These are phyloP conservation scores for Chloroceryle inda DNA, from an alignment of 2,797 vertebrate species.

Conservation along the genomic window DNA sequence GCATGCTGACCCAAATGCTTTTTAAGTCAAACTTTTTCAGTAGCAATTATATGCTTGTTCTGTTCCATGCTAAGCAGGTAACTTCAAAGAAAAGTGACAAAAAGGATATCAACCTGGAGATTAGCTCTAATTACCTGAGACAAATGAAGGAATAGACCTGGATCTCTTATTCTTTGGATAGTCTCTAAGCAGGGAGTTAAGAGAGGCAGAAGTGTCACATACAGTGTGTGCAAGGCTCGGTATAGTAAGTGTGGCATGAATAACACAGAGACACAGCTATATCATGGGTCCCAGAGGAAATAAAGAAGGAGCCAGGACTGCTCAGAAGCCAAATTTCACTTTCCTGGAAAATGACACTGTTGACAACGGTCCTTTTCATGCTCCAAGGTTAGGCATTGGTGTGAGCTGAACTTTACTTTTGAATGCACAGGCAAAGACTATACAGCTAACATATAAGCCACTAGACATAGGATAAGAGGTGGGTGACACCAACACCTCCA, in stretches of 20 bases:
- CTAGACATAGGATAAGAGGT: neutral
- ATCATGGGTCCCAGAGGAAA: neutral
- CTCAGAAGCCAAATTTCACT: slow-evolving; percentile 9
- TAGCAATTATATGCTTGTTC: neutral
- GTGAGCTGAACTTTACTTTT: neutral
- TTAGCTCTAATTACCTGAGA: neutral
- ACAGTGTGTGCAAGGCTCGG: neutral
- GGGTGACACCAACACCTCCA: neutral
- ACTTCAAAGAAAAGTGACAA: slow-evolving; percentile 1
- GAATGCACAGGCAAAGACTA: neutral
- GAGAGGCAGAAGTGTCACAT: neutral
- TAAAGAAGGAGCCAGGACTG: neutral
- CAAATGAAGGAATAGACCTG: neutral
- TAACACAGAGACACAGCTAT: neutral
- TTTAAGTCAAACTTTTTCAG: neutral
- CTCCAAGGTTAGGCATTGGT: neutral
- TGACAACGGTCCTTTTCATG: slow-evolving; percentile 4
- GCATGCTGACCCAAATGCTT: neutral
- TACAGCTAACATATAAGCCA: neutral
- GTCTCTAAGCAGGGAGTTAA: neutral
- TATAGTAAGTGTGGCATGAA: neutral
- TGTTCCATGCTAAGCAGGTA: neutral
- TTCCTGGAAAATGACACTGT: slow-evolving; percentile 8
- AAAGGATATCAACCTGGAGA: neutral
- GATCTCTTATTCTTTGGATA: neutral